phyloP scores from a whole-genome alignment of 2,797 vertebrate genomes.

The Acestrorhynchus altus region DNA sequence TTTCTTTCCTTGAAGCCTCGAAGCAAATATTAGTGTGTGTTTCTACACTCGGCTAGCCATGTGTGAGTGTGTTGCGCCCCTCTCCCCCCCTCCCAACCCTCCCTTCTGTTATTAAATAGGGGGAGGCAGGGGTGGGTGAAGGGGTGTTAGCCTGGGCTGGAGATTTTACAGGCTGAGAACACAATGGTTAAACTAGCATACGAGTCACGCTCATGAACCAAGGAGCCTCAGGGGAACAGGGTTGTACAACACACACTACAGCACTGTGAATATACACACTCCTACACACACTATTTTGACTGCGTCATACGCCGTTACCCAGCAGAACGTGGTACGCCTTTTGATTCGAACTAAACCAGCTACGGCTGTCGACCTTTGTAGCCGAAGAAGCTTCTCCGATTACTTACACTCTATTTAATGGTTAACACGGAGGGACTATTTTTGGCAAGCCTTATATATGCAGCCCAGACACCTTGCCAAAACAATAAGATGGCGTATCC shows the following conservation, averaged over 20 bases:
- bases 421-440: background rate
- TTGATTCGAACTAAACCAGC: slow-evolving; percentile 3
- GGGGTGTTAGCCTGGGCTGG: background rate
- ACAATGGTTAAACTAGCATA: slow-evolving; percentile 33
- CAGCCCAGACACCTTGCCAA: background rate
- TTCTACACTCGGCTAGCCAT: slow-evolving; percentile 10
- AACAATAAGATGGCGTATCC: background rate
- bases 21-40: slow-evolving; percentile 36
- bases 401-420: background rate
- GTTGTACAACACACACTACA: background rate
- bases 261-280: slow-evolving; percentile 13
- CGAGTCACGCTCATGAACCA: slow-evolving; percentile 20
- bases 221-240: slow-evolving; percentile 11
- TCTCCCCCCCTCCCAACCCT: too few relatives aligned
- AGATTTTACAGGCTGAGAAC: slow-evolving; percentile 37
- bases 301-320: slow-evolving; percentile 9
- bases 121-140: background rate
- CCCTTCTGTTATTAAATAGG: slow-evolving; percentile 2
- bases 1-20: slow-evolving; percentile 11
- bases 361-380: slow-evolving; percentile 3
- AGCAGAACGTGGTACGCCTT: background rate
- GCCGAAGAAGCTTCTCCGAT: background rate
- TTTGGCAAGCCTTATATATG: background rate
- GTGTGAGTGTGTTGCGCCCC: background rate
- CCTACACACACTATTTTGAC: slow-evolving; percentile 4